Evolutionary conservation across 2,113 vertebrate genomes (phyloP), one percentile per base, ranked within the genome.

Genomic region (Phoxinus phoxinus): DNA sequence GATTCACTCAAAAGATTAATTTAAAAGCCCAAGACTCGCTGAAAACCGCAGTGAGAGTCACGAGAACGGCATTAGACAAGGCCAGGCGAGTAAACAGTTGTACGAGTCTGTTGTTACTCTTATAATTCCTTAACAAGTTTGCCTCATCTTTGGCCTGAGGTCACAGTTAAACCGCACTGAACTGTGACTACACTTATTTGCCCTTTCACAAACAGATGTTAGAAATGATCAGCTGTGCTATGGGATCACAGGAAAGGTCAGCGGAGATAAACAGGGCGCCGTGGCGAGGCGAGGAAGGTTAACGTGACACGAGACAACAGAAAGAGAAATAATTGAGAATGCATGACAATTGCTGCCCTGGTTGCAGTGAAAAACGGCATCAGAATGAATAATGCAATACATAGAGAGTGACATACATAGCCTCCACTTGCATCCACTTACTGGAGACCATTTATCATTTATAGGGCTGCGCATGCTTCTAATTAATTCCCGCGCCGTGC

Each of bases 41-140:
- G 3, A 71, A 41, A 21, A 69, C 65, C 23, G 35, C 67, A 2
- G 19, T 41, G 17, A 21, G 9, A 25, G 46, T 30, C 21, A 53
- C 15, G 17, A 48, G 73, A 32, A 76, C 1, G 46, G 17, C 46
- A n/a, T 35, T 35, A 58, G 30, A 78, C 75, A 5, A 17, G 19
- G 30, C 27, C 17, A 76, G 8, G 44, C 7, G 1, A 48, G 41
- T 27, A 51, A 75, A 75, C 12, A 27, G 44, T 27, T 30, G 25
- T 30, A 17, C 7, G 9, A 81, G 15, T 46, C 41, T 88, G 88
- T 92, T 88, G 88, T 92, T 88, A 90, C 87, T 84, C 86, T 81
- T 84, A 8, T 78, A 85, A 89, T 88, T 87, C 27, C 19, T 7
- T 25, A 71, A 72, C 30, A 10, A 44, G 12, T 30, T 61, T 27